Evolutionary conservation across 2,113 vertebrate genomes (phyloP), one percentile per base, ranked within the genome.

Genomic region (Porphyrio hochstetteri): DNA sequence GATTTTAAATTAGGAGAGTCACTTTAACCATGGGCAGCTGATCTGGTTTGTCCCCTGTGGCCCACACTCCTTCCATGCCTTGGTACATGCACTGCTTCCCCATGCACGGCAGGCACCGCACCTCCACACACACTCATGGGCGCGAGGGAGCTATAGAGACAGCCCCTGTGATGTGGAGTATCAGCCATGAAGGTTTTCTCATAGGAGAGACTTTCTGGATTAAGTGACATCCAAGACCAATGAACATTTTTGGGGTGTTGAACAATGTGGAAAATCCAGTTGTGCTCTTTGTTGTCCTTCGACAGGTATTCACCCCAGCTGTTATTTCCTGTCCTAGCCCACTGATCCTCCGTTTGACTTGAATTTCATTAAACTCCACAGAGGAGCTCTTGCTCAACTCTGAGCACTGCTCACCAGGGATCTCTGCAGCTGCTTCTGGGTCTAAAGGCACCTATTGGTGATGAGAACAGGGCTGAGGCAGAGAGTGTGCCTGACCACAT

Each of bases 401-500:
- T 5, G 4, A 83, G 59, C 18, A 59, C 11, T 0, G 3, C 38
- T 31, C 4, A 0, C 19, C 7, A 4, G 46, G 29, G 38, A 35
- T 29, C 61, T 35, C 65, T 82, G 56, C 50, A 57, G 9, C 36
- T 74, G n/a, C 50, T 74, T 81, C 91, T 89, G 50, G 5, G 16
- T 53, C 33, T 29, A 70, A 84, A 83, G 35, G 7, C 35, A 81
- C 8, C 14, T 14, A 33, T 9, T 7, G 2, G 35, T 63, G 46
- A 78, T 50, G 31, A 70, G 40, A 29, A 67, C 15, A 42, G 48
- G 52, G 40, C 27, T 2, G 2, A 93, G 40, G 44, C 16, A 81
- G 27, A 35, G 0, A 1, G 14, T 35, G 9, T 2, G 5, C 15
- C 46, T 4, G 7, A 7, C 3, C 50, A 16, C 0, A 1, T 38